phyloP scores from a whole-genome alignment of 2,113 vertebrate species.

The Atherinomorus stipes region DNA sequence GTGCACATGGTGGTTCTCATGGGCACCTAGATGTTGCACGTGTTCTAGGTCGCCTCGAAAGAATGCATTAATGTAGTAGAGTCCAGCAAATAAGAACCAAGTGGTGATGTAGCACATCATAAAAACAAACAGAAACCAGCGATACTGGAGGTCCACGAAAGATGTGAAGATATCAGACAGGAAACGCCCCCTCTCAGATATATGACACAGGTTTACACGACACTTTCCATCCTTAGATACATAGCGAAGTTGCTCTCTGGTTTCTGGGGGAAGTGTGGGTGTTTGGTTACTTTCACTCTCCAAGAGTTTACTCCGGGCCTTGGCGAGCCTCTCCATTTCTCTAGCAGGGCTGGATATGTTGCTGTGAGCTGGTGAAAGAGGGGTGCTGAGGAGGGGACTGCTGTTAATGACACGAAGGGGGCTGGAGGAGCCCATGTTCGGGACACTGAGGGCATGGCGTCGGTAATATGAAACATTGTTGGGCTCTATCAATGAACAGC shows the following conservation, averaged over 20 bases:
- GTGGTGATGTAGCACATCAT: constrained; percentile 84
- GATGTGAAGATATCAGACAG: constrained; percentile 77
- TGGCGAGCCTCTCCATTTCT: constrained; percentile 48
- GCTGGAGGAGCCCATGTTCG: constrained; percentile 46
- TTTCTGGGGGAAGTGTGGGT: constrained; percentile 42
- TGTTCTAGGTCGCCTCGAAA: constrained; percentile 73
- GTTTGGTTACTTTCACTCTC: constrained; percentile 50
- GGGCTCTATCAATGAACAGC: constrained; percentile 53
- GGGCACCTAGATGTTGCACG: constrained; percentile 17
- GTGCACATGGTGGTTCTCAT: constrained; percentile 3
- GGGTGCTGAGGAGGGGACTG: constrained; percentile 23
- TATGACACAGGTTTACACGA: constrained; percentile 81
- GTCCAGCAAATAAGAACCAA: constrained; percentile 79
- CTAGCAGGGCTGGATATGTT: constrained; percentile 39
- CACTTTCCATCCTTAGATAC: constrained; percentile 83
- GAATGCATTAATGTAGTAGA: constrained; percentile 79
- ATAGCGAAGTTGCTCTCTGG: constrained; percentile 41
- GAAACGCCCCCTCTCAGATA: constrained; percentile 82
- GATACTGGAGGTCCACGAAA: constrained; percentile 67
- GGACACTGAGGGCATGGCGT: constrained; percentile 50
- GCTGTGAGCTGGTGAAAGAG: constrained; percentile 32
- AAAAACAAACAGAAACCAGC: constrained; percentile 78
- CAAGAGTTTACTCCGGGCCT: constrained; percentile 58
- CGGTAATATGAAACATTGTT: constrained; percentile 18
- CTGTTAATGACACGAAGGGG: background rate